Conservation (phyloP, 2,888 invertebrate genomes). For the Ochropleura leucogaster region DNA sequence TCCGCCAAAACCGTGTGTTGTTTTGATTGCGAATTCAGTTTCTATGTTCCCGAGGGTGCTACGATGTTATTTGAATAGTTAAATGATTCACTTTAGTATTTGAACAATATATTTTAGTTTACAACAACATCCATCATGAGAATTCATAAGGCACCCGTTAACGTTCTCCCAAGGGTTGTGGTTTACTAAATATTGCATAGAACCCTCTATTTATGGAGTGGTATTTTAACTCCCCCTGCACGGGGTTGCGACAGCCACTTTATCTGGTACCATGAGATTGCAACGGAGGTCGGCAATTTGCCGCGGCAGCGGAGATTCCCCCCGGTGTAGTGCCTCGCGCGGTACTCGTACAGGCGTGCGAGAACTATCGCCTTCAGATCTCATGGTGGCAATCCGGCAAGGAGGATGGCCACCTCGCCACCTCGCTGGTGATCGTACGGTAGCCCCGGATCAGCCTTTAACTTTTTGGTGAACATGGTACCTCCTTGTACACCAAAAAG, state of each 20-base stretch:
- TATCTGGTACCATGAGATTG: no score
- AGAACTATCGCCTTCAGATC: no score
- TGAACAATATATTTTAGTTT: not conserved
- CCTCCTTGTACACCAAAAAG: no score
- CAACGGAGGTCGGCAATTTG: no score
- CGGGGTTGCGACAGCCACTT: no score
- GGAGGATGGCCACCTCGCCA: no score
- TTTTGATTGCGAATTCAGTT: conserved; percentile 16
- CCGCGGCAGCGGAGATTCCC: no score
- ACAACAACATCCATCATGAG: not conserved
- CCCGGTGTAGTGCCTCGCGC: no score
- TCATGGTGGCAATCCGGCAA: no score
- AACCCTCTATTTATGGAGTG: not conserved
- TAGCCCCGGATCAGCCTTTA: no score
- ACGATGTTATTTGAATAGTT: not conserved
- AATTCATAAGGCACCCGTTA: not conserved
- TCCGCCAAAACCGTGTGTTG: conserved; percentile 11
- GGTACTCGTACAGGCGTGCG: no score
- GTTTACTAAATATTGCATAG: not conserved
- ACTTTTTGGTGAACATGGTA: not conserved
- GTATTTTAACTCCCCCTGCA: not conserved
- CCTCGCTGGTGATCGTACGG: no score
- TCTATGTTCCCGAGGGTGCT: not conserved
- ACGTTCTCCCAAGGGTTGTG: not conserved
- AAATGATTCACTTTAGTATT: conserved; percentile 7